Base-by-base conservation (phyloP, 2,113 vertebrate species). In the Tretioscincus oriximinensis region DNA sequence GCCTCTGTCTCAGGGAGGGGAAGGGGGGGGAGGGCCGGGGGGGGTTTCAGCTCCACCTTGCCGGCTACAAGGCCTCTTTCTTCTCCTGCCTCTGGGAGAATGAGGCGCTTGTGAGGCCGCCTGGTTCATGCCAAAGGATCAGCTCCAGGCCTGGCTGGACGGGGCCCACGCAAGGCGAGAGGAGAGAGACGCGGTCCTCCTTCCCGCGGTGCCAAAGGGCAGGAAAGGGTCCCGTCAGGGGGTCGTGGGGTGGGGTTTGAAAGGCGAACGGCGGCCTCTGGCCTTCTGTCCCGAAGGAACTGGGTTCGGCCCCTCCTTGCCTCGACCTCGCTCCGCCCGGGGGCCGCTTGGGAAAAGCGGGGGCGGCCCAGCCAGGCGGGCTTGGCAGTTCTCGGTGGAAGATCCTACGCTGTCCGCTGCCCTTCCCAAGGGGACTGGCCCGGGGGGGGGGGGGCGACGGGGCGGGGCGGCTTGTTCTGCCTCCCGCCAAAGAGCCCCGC, bases 41-140 rank as follows among this genome's bases (percentile, higher is more conserved):
- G n/a, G 10, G 9, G 8, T 28, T 41, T 26, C 82, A 77, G 88
- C 88, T 88, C 89, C 88, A 82, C 84, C 7, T 70, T 65, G 1
- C 66, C 41, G 24, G 9, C 20, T 85, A 93, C 92, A 92, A 92
- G 90, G 90, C 78, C 78, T 72, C 91, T 93, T 93, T 93, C 92
- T 93, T 93, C 88, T 91, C 90, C 0, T 1, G 45, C 86, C 1
- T 87, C 54, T 75, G 85, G 85, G 87, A 91, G 87, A 92, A 93
- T 89, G 85, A 85, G 35, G 67, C 0, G 65, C 88, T 93, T 93
- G 92, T 93, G 75, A 8, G 58, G 29, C 35, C n/a, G 84, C 76
- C 86, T 87, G 83, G 86, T 85, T 84, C 89, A 90, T 87, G 89
- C 91, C 90, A 90, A 89, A 58, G 88, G 86, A 83, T 83, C 83